A percentile compares a stretch with the other conserved stretches of the same genome.
These are phyloP conservation scores for Uropsilus gracilis DNA, from an alignment of 2,113 vertebrate genomes.

Conservation along the genomic window DNA sequence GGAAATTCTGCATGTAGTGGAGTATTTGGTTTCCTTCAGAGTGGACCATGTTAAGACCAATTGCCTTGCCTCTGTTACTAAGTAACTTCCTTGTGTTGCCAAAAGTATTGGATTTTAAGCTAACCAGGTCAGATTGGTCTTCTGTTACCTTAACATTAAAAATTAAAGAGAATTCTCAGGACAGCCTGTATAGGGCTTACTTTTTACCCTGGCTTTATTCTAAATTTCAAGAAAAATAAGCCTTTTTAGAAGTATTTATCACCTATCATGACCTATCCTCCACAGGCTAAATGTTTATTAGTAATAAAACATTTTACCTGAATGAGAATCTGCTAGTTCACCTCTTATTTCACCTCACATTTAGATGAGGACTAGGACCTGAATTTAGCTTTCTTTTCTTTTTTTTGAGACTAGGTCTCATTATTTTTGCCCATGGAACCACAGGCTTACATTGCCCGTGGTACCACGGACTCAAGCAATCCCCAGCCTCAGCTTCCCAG, in stretches of 20 bases:
- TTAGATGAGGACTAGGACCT: neutral
- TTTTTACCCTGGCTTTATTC: neutral
- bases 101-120: constrained; percentile 28
- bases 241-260: neutral
- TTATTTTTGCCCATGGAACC: too few relatives aligned
- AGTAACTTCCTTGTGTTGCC: constrained; percentile 38
- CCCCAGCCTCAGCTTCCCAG: too few relatives aligned
- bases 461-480: too few relatives aligned
- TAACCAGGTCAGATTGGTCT: neutral
- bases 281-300: neutral
- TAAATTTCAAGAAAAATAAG: constrained; percentile 10
- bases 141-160: constrained; percentile 46
- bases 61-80: neutral
- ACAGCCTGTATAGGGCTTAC: neutral
- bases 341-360: neutral
- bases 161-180: constrained; percentile 52
- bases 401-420: too few relatives aligned
- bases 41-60: neutral
- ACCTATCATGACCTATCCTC: neutral
- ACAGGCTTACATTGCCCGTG: too few relatives aligned
- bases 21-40: constrained; percentile 51
- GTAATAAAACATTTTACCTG: neutral
- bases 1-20: constrained; percentile 9
- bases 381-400: neutral
- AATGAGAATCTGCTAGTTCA: neutral